Evolutionary conservation across 2,113 vertebrate genomes (phyloP), one percentile per base, ranked within the genome.

Genomic region (Grus americana): DNA sequence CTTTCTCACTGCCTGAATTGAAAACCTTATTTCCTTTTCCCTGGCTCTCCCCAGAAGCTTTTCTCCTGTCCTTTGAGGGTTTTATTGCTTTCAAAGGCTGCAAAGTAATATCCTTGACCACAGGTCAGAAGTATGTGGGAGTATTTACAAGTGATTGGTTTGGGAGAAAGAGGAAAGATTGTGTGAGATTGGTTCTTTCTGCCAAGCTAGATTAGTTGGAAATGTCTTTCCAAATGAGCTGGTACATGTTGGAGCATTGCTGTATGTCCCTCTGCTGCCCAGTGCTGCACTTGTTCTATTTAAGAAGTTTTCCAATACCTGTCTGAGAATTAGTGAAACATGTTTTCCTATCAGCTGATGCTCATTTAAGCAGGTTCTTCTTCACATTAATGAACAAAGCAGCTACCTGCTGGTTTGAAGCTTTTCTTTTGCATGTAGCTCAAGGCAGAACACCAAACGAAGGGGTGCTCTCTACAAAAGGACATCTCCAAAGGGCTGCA

Each of bases 391-490:
- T 0, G 4, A 24, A 36, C 22, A 30, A 46, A 24, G 66, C 6
- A 65, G 55, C 42, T 68, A 9, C 26, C 20, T 83, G 47, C 61
- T 58, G 75, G 5, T 32, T 12, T 50, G 75, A 18, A 61, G 36
- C 10, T 76, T 44, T 65, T 23, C 44, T 66, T 15, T 38, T 47
- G 68, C 62, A 6, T 0, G 0, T 4, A 17, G 55, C 36, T 75
- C 26, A 52, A 47, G 40, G 58, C 26, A 71, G 50, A 47, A 15
- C 59, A 16, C 15, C 68, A 78, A 15, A 5, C 20, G 44, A 6
- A 63, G 40, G 74, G 38, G 4, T 68, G 29, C 30, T 49, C 22
- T 7, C 49, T 68, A 2, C 42, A 73, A 22, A 67, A 55, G 55
- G 23, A 13, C n/a, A 26, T 12, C 47, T 62, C 34, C 42, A 54